phyloP scores from a whole-genome alignment of 2,113 vertebrate genomes.

The Peromyscus californicus region DNA sequence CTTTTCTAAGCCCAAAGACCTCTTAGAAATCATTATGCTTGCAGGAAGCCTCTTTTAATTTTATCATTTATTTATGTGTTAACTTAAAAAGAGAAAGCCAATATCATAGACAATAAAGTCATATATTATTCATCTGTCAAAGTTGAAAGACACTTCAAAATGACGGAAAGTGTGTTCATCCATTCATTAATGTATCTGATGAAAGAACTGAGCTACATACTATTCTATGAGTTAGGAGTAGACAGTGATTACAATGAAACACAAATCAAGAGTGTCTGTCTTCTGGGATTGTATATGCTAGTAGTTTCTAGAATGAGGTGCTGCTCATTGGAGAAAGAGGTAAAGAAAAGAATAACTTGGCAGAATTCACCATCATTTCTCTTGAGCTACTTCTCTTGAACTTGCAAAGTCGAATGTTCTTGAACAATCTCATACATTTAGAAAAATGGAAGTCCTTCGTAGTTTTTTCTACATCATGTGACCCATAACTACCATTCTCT shows the following conservation, averaged over 20 bases:
- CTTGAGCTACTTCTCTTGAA: not conserved
- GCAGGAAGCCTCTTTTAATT: not conserved
- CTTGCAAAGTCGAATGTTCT: not conserved
- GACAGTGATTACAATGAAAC: not conserved
- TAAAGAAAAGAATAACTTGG: not conserved
- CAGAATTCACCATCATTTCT: not conserved
- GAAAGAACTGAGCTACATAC: not conserved
- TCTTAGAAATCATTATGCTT: slow-evolving; percentile 36
- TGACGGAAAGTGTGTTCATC: not conserved
- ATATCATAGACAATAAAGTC: not conserved
- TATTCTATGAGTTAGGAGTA: not conserved
- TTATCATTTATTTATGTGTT: slow-evolving; percentile 38
- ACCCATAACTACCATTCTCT: not conserved
- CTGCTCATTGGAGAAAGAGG: not conserved
- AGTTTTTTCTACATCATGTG: slow-evolving; percentile 9
- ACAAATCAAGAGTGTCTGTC: not conserved
- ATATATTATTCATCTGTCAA: slow-evolving; percentile 3
- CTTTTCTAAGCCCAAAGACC: not conserved
- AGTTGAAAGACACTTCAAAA: slow-evolving; percentile 5
- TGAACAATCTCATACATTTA: slow-evolving; percentile 11
- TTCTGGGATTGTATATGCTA: not conserved
- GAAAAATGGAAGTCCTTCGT: not conserved
- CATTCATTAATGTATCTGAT: not conserved
- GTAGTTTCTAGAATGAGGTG: not conserved
- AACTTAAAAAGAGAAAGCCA: slow-evolving; percentile 53